These are phyloP conservation scores for Pocillopora meandrina DNA, from an alignment of 92 coral and sea anemone species.

Conservation along the genomic window DNA sequence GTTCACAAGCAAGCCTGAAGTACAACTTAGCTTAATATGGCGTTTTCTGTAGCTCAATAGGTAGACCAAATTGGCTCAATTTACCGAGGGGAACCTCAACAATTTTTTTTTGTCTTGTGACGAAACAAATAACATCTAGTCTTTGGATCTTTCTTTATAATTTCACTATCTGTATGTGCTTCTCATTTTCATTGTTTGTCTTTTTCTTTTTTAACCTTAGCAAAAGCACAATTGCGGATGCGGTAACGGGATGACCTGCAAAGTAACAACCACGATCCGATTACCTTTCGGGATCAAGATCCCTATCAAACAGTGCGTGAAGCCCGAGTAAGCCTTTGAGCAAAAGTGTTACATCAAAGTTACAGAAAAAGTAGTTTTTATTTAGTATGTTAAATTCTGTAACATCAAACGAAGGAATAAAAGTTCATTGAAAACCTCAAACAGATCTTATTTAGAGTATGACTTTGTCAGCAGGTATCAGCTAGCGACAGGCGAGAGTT, in stretches of 20 bases:
- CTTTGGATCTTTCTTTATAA: background rate
- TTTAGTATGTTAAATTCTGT: too few relatives aligned
- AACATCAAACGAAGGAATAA: background rate
- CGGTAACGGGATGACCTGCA: slow-evolving; percentile 58
- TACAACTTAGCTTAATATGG: too few relatives aligned
- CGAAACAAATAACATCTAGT: too few relatives aligned
- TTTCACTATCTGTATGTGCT: background rate
- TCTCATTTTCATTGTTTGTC: background rate
- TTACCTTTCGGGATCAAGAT: slow-evolving; percentile 49
- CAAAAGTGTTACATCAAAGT: background rate
- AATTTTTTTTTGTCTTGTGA: too few relatives aligned
- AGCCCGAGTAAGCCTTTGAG: background rate
- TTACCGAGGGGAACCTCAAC: too few relatives aligned
- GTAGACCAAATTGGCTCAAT: too few relatives aligned
- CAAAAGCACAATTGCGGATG: slow-evolving; percentile 75
- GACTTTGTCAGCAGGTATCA: too few relatives aligned
- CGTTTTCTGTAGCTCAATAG: too few relatives aligned
- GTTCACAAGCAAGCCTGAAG: too few relatives aligned
- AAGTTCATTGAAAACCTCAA: background rate
- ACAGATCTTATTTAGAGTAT: too few relatives aligned
- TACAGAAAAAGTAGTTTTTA: background rate
- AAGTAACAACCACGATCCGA: slow-evolving; percentile 64
- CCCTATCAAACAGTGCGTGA: slow-evolving; percentile 76
- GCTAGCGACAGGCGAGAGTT: too few relatives aligned
- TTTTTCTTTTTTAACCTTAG: slow-evolving; percentile 16